Evolutionary conservation across 2,797 vertebrate species (phyloP).

Genomic region (Acanthopagrus latus): DNA sequence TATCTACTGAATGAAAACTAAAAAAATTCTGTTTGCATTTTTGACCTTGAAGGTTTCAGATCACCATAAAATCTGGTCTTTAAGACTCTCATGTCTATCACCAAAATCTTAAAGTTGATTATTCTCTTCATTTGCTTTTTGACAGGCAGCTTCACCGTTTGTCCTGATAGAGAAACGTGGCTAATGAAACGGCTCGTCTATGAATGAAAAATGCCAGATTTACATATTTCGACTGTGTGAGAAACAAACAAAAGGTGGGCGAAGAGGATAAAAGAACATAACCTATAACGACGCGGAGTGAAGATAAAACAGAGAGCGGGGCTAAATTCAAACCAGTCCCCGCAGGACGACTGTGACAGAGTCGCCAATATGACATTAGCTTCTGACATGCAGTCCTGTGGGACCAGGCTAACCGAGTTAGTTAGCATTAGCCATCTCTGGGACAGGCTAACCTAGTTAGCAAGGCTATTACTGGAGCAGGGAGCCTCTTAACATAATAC

Average conservation of each 20-base stretch:
- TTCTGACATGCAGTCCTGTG: constrained; percentile 77
- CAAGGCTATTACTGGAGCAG: constrained; percentile 82
- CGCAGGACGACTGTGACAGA: constrained; percentile 62
- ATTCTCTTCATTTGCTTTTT: not conserved
- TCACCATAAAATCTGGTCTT: not conserved
- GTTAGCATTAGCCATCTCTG: constrained; percentile 82
- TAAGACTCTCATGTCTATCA: not conserved
- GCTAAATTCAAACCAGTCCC: constrained; percentile 74
- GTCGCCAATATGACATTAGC: constrained; percentile 80
- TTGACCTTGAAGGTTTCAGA: not conserved
- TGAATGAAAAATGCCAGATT: not conserved
- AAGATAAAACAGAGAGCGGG: constrained; percentile 48
- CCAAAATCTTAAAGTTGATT: not conserved
- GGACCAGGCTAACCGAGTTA: constrained; percentile 77
- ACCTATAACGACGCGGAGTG: constrained; percentile 18
- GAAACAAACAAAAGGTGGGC: constrained; percentile 1
- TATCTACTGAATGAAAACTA: not conserved
- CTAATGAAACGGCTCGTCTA: not conserved
- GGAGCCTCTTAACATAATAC: constrained; percentile 86
- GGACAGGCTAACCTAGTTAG: constrained; percentile 86
- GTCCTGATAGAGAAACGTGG: not conserved
- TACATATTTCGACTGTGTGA: not conserved
- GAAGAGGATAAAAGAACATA: not conserved
- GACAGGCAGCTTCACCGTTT: not conserved
- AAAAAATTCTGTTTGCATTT: not conserved